phyloP scores from a whole-genome alignment of 2,113 vertebrate genomes.

The Myotis lucifugus region DNA sequence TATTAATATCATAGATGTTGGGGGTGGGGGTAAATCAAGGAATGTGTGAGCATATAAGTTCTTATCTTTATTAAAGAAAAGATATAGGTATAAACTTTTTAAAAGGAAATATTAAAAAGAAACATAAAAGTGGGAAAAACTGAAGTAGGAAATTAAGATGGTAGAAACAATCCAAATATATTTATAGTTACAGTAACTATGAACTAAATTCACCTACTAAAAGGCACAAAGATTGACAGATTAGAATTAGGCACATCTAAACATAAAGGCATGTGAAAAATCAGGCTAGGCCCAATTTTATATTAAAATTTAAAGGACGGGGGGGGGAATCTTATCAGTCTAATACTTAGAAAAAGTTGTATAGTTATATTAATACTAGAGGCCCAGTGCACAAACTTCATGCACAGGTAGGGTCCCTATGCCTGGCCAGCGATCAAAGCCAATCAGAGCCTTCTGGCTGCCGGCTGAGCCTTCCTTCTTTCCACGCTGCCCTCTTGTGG shows the following conservation, averaged over 20 bases:
- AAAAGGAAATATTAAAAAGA: neutral
- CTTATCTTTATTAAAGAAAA: neutral
- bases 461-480: too few relatives aligned
- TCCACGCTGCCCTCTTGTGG: too few relatives aligned
- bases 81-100: neutral
- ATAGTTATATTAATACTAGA: neutral
- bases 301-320: neutral
- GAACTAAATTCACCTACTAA: neutral
- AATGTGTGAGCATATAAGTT: neutral
- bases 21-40: neutral
- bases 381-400: too few relatives aligned
- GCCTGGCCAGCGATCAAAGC: too few relatives aligned
- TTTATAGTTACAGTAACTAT: neutral
- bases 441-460: too few relatives aligned
- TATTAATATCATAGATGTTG: neutral
- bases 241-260: neutral
- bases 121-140: neutral
- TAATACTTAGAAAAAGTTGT: neutral
- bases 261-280: neutral
- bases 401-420: too few relatives aligned
- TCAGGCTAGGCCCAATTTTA: too few relatives aligned
- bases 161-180: neutral
- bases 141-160: neutral
- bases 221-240: neutral
- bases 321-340: neutral